A percentile compares a stretch with the other conserved stretches of the same genome.
Evolutionary conservation across 2,888 invertebrate genomes (phyloP).

Genomic region (Rhagophthalmus giganteus): DNA sequence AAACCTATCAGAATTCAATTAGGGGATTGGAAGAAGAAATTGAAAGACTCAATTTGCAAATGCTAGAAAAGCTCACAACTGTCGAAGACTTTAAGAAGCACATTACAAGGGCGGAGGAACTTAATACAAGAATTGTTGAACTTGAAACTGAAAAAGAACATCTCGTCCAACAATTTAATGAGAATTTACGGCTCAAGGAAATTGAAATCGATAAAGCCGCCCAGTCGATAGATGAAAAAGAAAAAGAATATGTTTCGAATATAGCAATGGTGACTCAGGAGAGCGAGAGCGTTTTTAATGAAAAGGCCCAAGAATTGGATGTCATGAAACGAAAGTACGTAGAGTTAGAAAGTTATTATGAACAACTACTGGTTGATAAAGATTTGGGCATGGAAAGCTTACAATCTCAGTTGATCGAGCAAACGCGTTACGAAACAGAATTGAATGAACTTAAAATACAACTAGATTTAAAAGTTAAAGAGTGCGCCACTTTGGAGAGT

Average conservation of each 20-base stretch:
- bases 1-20: slow-evolving; percentile 27
- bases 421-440: slow-evolving; percentile 19
- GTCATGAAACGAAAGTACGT: slow-evolving; percentile 33
- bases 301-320: slow-evolving; percentile 38
- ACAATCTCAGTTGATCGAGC: slow-evolving; percentile 39
- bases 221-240: slow-evolving; percentile 37
- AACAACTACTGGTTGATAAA: slow-evolving; percentile 43
- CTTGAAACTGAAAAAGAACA: background rate
- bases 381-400: slow-evolving; percentile 44
- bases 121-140: background rate
- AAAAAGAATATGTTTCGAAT: slow-evolving; percentile 36
- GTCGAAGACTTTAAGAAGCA: slow-evolving; percentile 36
- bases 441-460: slow-evolving; percentile 54
- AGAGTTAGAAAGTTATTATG: slow-evolving; percentile 36
- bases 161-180: background rate
- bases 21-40: slow-evolving; percentile 34
- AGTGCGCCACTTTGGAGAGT: slow-evolving; percentile 58
- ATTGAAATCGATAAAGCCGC: slow-evolving; percentile 32
- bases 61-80: slow-evolving; percentile 37
- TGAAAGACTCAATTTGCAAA: slow-evolving; percentile 27
- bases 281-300: slow-evolving; percentile 29
- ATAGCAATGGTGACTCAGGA: slow-evolving; percentile 34
- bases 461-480: slow-evolving; percentile 59
- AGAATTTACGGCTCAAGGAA: slow-evolving; percentile 35
- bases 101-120: slow-evolving; percentile 34